These are phyloP conservation scores for Apamea monoglypha DNA, from an alignment of 2,888 invertebrate genomes.

Conservation along the genomic window DNA sequence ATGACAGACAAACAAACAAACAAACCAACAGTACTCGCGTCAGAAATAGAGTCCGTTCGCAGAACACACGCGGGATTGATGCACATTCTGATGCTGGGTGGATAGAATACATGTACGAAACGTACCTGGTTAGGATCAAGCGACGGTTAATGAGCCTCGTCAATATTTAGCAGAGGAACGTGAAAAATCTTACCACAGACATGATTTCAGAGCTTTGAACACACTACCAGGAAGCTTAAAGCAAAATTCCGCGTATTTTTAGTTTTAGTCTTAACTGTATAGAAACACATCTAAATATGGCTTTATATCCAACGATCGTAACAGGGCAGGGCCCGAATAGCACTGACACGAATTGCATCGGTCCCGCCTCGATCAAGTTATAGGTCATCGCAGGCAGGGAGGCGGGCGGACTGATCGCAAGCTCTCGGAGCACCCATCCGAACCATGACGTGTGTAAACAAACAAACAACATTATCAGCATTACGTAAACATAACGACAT, in stretches of 20 bases:
- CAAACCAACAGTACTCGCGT: conserved; percentile 15
- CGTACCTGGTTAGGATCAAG: conserved; percentile 19
- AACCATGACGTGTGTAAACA: conserved; percentile 61
- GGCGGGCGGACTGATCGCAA: conserved; percentile 19
- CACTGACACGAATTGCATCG: conserved; percentile 53
- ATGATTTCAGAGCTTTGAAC: conserved; percentile 13
- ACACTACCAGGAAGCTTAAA: conserved; percentile 32
- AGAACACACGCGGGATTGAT: conserved; percentile 28
- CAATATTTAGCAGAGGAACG: conserved; percentile 26
- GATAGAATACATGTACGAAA: conserved; percentile 3
- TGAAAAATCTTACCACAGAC: conserved; percentile 44
- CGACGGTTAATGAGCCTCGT: not conserved
- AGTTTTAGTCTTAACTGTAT: not conserved
- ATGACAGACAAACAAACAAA: conserved; percentile 52
- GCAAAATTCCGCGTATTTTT: not conserved
- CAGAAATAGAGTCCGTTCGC: conserved; percentile 45
- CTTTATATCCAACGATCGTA: conserved; percentile 7
- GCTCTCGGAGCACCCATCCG: conserved; percentile 14
- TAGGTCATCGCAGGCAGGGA: conserved; percentile 33
- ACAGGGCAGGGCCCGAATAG: conserved; percentile 48
- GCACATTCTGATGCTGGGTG: conserved; percentile 15
- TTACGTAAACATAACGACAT: conserved; percentile 64
- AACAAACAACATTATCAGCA: conserved; percentile 65
- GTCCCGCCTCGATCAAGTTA: conserved; percentile 25
- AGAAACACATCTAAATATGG: conserved; percentile 35